Conservation (phyloP, 64 coral and sea anemone genomes). For the Platygyra sinensis region DNA sequence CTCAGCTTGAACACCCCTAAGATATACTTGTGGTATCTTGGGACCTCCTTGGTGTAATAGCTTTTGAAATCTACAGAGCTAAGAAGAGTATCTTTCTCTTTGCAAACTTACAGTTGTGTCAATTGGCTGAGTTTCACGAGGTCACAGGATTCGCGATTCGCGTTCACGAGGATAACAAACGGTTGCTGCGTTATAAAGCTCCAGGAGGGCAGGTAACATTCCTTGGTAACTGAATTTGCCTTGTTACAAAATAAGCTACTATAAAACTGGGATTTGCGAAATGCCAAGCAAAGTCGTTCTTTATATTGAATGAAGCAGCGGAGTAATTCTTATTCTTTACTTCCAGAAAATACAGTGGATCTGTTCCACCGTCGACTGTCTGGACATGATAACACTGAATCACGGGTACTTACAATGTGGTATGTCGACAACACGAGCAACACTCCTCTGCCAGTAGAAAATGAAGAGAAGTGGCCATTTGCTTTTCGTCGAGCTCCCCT, state of each 20-base stretch:
- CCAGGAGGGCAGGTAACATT: constrained; percentile 59
- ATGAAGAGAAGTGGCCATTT: constrained; percentile 39
- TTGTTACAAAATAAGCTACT: no score
- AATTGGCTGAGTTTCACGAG: constrained; percentile 75
- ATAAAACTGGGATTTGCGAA: no score
- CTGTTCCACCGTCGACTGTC: constrained; percentile 64
- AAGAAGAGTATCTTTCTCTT: not conserved
- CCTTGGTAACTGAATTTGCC: no score
- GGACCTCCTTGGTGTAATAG: no score
- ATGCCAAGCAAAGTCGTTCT: no score
- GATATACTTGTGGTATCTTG: no score
- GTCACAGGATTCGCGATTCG: constrained; percentile 60
- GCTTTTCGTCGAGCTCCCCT: constrained; percentile 13
- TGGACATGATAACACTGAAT: constrained; percentile 78
- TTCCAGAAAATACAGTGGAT: constrained; percentile 13
- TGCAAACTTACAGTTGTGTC: constrained; percentile 69
- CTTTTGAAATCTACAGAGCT: no score
- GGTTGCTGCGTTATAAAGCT: constrained; percentile 44
- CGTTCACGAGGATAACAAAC: constrained; percentile 64
- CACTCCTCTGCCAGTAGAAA: constrained; percentile 24
- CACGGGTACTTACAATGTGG: constrained; percentile 82
- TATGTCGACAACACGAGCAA: constrained; percentile 49
- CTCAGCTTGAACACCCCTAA: no score
- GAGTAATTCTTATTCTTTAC: not conserved
- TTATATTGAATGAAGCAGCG: not conserved